Evolutionary conservation across 2,797 vertebrate genomes (phyloP), one percentile per base, ranked within the genome.

Genomic region (Halcyon badia): DNA sequence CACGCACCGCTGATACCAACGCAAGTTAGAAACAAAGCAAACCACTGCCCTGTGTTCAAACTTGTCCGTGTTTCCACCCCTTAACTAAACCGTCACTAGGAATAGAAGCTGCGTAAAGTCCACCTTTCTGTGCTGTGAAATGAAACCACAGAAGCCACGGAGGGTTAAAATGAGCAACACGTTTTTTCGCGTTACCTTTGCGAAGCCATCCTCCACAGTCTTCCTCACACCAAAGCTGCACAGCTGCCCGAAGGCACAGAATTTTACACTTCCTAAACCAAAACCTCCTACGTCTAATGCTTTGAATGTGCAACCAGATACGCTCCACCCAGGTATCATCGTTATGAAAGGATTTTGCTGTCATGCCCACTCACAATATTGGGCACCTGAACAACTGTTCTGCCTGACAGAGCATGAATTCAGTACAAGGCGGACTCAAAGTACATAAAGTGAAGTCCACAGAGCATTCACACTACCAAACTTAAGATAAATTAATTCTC

Each of bases 321-420:
- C 4, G 44, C 18, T 71, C 48, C 49, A 73, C 35, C 3, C 11
- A 65, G 18, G 16, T 61, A 57, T 6, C 1, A 1, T 21, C 4
- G n/a, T 17, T 41, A 52, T 4, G 31, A 73, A 64, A 68, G 6
- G 22, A 60, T 66, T 78, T 72, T 37, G 16, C 12, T 81, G 11
- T 28, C 3, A 2, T 18, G 33, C 2, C 3, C 0, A 0, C 20
- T 83, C 52, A 41, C 41, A 41, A 31, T 21, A 72, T 1, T 6
- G 26, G 14, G 15, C 52, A 65, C 14, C 21, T 33, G 30, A 90
- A 66, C 31, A 48, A 84, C 25, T 21, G 31, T 19, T 49, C 16
- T 54, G 25, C 15, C 52, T 52, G 24, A 85, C 0, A 52, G 6
- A 48, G 15, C 4, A 42, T 3, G 18, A 70, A 46, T 87, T 66